phyloP scores from a whole-genome alignment of 2,888 invertebrate genomes.

The Syrista parreyssii region DNA sequence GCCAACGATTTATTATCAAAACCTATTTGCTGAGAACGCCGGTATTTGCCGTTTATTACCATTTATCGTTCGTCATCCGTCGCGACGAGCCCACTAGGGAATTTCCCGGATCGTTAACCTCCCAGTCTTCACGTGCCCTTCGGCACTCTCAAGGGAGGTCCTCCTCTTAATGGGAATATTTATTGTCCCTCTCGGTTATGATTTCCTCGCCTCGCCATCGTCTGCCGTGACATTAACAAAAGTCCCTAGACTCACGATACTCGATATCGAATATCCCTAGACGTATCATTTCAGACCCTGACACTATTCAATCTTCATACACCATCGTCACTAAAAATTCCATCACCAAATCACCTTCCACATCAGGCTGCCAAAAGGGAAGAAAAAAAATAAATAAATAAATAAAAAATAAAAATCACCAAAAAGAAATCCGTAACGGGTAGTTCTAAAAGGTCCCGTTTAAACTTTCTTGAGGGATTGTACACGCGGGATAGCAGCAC shows the following conservation, averaged over 20 bases:
- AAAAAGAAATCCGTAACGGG: too few relatives aligned
- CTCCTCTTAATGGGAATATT: neutral
- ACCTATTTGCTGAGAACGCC: conserved; percentile 43
- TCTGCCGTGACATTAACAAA: neutral
- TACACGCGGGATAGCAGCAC: conserved; percentile 3
- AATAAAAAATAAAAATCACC: too few relatives aligned
- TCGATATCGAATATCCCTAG: neutral
- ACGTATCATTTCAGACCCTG: too few relatives aligned
- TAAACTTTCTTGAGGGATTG: neutral
- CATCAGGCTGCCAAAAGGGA: neutral
- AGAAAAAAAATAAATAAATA: too few relatives aligned
- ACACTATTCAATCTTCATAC: neutral
- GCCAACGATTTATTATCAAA: conserved; percentile 42
- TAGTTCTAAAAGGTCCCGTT: neutral
- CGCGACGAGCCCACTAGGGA: conserved; percentile 18
- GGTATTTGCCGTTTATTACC: conserved; percentile 40
- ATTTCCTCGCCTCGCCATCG: neutral
- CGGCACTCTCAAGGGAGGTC: neutral
- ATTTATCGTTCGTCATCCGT: conserved; percentile 41
- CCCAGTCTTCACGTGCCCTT: neutral
- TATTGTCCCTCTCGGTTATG: neutral
- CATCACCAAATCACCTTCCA: neutral
- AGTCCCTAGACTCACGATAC: neutral
- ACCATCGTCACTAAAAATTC: neutral
- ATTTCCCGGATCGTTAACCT: conserved; percentile 26